A percentile compares a stretch with the other conserved stretches of the same genome.
These are phyloP conservation scores for Drosophila pseudotakahashii DNA, from an alignment of 2,888 invertebrate species.

Conservation along the genomic window DNA sequence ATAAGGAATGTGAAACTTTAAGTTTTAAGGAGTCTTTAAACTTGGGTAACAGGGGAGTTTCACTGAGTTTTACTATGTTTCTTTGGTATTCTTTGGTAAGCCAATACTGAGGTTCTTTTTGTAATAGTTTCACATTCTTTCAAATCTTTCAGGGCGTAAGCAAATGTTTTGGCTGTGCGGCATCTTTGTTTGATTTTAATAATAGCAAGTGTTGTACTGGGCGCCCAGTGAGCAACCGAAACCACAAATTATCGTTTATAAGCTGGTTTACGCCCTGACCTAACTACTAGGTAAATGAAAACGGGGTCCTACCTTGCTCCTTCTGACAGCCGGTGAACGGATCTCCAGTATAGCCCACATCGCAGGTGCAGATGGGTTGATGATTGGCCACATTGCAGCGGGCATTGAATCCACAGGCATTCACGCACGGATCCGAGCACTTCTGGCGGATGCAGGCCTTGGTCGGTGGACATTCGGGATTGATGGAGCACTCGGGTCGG, in stretches of 20 bases:
- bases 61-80: neutral
- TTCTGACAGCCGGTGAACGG: slow-evolving; percentile 87
- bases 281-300: slow-evolving; percentile 48
- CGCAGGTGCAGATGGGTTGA: slow-evolving; percentile 85
- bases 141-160: slow-evolving; percentile 61
- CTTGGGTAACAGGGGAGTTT: neutral
- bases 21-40: neutral
- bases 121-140: slow-evolving; percentile 58
- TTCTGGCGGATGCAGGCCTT: slow-evolving; percentile 85
- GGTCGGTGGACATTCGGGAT: slow-evolving; percentile 85
- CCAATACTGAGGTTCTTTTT: slow-evolving; percentile 5
- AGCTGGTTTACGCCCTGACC: slow-evolving; percentile 72
- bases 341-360: slow-evolving; percentile 86
- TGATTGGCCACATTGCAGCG: slow-evolving; percentile 87
- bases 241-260: slow-evolving; percentile 39
- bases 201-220: slow-evolving; percentile 39
- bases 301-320: slow-evolving; percentile 83
- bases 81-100: neutral
- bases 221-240: slow-evolving; percentile 85
- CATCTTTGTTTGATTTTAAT: slow-evolving; percentile 22
- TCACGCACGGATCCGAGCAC: slow-evolving; percentile 87
- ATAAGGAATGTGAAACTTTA: slow-evolving; percentile 64
- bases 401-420: slow-evolving; percentile 89
- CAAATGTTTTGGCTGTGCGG: slow-evolving; percentile 40
- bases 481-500: slow-evolving; percentile 87